phyloP scores from a whole-genome alignment of 2,797 vertebrate genomes.

The Pangasius djambal region DNA sequence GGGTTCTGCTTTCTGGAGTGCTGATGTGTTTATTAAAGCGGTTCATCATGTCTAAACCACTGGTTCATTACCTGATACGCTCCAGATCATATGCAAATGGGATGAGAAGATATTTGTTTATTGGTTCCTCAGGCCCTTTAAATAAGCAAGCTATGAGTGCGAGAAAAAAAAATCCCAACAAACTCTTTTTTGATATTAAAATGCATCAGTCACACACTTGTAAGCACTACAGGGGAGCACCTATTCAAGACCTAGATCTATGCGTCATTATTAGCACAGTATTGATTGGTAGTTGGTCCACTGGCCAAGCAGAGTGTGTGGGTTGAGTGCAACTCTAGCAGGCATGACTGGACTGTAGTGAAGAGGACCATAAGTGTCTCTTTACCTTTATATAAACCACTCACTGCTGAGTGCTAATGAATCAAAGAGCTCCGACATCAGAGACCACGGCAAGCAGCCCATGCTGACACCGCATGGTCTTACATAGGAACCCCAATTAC shows the following conservation, averaged over 20 bases:
- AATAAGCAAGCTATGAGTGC: conserved; percentile 41
- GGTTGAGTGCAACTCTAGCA: conserved; percentile 48
- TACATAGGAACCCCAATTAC: conserved; percentile 17
- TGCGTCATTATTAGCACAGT: conserved; percentile 50
- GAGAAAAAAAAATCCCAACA: conserved; percentile 18
- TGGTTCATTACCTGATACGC: conserved; percentile 29
- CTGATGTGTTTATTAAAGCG: conserved; percentile 50
- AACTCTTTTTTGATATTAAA: conserved; percentile 49
- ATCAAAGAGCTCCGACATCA: conserved; percentile 50
- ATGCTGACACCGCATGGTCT: conserved; percentile 24
- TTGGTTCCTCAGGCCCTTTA: conserved; percentile 14
- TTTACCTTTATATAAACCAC: conserved; percentile 69
- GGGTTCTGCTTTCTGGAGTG: conserved; percentile 7
- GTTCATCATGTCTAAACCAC: conserved; percentile 27
- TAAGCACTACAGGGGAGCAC: conserved; percentile 38
- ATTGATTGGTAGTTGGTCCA: conserved; percentile 33
- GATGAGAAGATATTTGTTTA: conserved; percentile 41
- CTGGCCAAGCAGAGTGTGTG: conserved; percentile 46
- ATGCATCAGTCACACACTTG: conserved; percentile 40
- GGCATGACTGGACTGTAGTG: conserved; percentile 64
- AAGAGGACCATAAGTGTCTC: conserved; percentile 70
- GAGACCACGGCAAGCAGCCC: conserved; percentile 38
- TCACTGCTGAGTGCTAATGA: conserved; percentile 53
- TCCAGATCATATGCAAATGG: conserved; percentile 35
- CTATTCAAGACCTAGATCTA: conserved; percentile 27